Evolutionary conservation across 2,888 invertebrate genomes (phyloP), one percentile per base, ranked within the genome.

Genomic region (Branchipolynoe longqiensis): DNA sequence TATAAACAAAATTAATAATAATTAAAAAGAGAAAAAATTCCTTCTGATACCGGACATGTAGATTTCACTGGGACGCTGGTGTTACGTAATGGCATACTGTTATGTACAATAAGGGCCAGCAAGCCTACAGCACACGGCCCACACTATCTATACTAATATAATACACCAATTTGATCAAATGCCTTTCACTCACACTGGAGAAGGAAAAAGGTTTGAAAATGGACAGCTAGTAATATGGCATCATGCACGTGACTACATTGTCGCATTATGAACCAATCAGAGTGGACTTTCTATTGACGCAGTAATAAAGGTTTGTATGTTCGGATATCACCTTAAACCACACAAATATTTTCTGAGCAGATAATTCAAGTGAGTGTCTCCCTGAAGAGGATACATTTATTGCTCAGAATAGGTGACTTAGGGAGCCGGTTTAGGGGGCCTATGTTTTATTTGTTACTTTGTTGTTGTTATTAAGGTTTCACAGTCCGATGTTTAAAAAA

Each of bases 311-410:
- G 25, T 58, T 58, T 25, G 25, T 38, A 22, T 1, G 14, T 33
- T 54, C 31, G 28, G 41, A 78, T 41, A 48, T 25, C 48, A 78
- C 48, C 8, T 8, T 14, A 14, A 78, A 22, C 41, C 54, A 48
- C 54, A 18, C n/a, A 48, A 22, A 74, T 69, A 25, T 18, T 14
- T 78, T 48, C 41, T 78, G 78, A 78, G 78, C 78, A 78, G 41
- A 25, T 78, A 41, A 78, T 78, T 78, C 78, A 78, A 78, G 78
- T 78, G 78, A 78, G 31, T n/a, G 78, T 78, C 78, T 78, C 78
- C 78, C 78, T 78, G 78, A 40, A 78, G 78, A 78, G 28, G 41
- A 36, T 33, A 33, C 33, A 48, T 73, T 73, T 40, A 73, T 36
- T 40, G n/a, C 8, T 73, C 36, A 40, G 38, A n/a, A 73, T 73